Evolutionary conservation across 2,797 vertebrate species (phyloP).

Genomic region (Epinephelus malabaricus): DNA sequence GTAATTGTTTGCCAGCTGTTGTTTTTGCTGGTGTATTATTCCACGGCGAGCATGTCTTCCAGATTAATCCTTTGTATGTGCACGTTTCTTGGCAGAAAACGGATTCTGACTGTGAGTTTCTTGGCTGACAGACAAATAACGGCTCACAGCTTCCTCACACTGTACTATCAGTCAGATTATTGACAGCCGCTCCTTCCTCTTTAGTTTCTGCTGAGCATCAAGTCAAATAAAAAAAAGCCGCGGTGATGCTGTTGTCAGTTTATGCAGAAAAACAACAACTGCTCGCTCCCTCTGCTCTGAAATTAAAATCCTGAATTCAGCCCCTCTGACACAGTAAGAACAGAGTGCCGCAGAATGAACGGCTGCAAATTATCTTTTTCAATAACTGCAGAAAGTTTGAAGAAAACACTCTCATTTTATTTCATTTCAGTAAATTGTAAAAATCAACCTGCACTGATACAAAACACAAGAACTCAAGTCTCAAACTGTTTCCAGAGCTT

Average conservation of each 20-base stretch:
- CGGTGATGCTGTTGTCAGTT: constrained; percentile 17
- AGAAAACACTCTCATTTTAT: background rate
- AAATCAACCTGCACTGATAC: background rate
- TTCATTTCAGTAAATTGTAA: background rate
- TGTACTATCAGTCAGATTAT: constrained; percentile 47
- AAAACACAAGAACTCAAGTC: background rate
- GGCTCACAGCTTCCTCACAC: constrained; percentile 47
- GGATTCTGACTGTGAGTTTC: constrained; percentile 46
- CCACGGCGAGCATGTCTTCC: constrained; percentile 50
- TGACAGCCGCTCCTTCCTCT: constrained; percentile 61
- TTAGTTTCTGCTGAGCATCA: constrained; percentile 38
- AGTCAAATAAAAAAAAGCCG: constrained; percentile 4
- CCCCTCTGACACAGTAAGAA: constrained; percentile 21
- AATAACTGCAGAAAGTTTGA: constrained; percentile 16
- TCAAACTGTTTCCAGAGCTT: too few species aligned
- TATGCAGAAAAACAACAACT: constrained; percentile 42
- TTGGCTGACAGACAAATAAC: constrained; percentile 64
- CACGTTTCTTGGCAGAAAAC: constrained; percentile 58
- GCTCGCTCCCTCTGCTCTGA: constrained; percentile 29
- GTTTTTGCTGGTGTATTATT: constrained; percentile 48
- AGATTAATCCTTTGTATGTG: constrained; percentile 59
- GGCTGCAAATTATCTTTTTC: constrained; percentile 29
- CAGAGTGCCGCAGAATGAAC: background rate
- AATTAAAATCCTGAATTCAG: constrained; percentile 45
- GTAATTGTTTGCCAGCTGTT: constrained; percentile 63